A percentile compares a stretch with the other conserved stretches of the same genome.
Evolutionary conservation across 30 jellyfish, hydroid and myxozoan species (phyloP).

Genomic region (Cassiopea xamachana): DNA sequence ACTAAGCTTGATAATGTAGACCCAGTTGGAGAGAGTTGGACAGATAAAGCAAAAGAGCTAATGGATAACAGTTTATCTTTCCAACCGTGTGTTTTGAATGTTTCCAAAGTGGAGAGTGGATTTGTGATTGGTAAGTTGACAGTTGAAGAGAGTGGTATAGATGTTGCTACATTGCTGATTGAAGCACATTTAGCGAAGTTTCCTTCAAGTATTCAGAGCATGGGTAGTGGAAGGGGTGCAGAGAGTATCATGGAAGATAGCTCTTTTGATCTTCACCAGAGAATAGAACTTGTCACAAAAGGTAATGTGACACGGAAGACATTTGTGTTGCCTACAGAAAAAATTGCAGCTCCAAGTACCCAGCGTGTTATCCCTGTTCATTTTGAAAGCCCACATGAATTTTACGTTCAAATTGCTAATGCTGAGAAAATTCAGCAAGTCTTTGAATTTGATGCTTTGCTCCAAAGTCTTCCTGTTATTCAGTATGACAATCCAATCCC

Average conservation of each 20-base stretch:
- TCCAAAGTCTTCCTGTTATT: conserved; percentile 6
- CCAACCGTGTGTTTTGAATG: conserved; percentile 32
- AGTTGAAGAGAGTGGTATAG: conserved; percentile 9
- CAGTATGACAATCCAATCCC: conserved; percentile 3
- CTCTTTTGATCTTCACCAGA: too few relatives aligned
- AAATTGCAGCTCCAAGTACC: background rate
- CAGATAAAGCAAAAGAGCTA: conserved; percentile 13
- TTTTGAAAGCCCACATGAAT: conserved; percentile 62
- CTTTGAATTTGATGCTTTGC: conserved; percentile 45
- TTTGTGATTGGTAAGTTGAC: conserved; percentile 15
- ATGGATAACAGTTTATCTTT: conserved; percentile 19
- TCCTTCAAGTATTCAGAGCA: background rate
- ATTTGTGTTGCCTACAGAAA: too few relatives aligned
- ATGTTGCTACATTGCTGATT: conserved; percentile 24
- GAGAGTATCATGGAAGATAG: background rate
- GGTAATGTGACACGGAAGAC: too few relatives aligned
- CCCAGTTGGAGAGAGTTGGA: conserved; percentile 18
- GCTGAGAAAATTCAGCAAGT: conserved; percentile 39
- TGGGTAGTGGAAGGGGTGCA: background rate
- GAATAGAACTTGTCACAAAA: too few relatives aligned
- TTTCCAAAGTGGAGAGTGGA: background rate
- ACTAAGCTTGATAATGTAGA: conserved; percentile 48
- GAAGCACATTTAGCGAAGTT: conserved; percentile 30
- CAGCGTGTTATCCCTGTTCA: conserved; percentile 54
- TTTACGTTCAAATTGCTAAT: conserved; percentile 65